Percentiles rank a stretch among this genome's conserved stretches.
Conservation (phyloP, 2,888 invertebrate genomes). For the Mythimna vitellina region DNA sequence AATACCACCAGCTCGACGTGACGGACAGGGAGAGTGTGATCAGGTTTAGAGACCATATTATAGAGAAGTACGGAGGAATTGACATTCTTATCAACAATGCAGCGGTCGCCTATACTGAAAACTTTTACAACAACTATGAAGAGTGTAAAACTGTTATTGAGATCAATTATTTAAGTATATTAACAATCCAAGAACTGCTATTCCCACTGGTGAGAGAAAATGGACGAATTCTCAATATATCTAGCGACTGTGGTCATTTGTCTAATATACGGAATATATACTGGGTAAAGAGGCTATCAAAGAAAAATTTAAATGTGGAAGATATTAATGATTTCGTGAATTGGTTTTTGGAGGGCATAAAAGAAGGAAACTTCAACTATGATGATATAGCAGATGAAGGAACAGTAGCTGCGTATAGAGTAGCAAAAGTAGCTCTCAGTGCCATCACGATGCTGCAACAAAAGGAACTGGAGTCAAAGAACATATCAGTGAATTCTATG, state of each 20-base stretch:
- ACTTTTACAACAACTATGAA: constrained; percentile 61
- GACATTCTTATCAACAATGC: constrained; percentile 95
- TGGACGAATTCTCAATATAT: constrained; percentile 93
- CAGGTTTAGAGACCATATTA: constrained; percentile 89
- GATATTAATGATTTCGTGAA: constrained; percentile 90
- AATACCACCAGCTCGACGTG: constrained; percentile 66
- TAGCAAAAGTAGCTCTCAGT: constrained; percentile 93
- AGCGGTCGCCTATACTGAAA: constrained; percentile 89
- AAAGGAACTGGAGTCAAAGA: constrained; percentile 88
- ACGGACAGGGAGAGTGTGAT: constrained; percentile 86
- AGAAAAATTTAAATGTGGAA: constrained; percentile 72
- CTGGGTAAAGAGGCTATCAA: constrained; percentile 77
- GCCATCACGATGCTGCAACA: constrained; percentile 93
- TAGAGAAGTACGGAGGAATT: constrained; percentile 91
- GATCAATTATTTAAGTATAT: constrained; percentile 92
- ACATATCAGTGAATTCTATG: constrained; percentile 91
- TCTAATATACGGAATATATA: constrained; percentile 88
- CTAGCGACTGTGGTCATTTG: constrained; percentile 92
- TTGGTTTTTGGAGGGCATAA: constrained; percentile 90
- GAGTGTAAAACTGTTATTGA: constrained; percentile 91
- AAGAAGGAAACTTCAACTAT: constrained; percentile 73
- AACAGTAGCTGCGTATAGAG: constrained; percentile 91
- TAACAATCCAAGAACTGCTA: constrained; percentile 91
- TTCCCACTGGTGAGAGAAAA: constrained; percentile 93
- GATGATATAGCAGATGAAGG: constrained; percentile 86